Conservation (phyloP, 2,113 vertebrate species). For the pig (Sus scrofa) region DNA sequence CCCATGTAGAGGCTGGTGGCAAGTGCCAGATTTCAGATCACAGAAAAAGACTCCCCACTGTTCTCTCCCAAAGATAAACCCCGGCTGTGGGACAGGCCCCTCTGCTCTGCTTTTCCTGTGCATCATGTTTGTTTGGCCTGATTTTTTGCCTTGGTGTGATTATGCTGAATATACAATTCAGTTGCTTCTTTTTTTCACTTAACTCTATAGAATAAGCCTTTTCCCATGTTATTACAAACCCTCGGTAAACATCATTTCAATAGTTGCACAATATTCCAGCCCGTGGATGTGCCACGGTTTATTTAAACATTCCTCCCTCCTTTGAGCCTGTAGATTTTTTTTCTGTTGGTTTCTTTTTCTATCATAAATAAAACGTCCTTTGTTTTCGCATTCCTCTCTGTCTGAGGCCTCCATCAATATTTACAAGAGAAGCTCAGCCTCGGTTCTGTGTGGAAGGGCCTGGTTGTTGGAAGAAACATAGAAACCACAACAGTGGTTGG, state of each 20-base stretch:
- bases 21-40: too few relatives aligned
- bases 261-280: not conserved
- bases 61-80: not conserved
- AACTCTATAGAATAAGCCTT: constrained; percentile 64
- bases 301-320: constrained; percentile 67
- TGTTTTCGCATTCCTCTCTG: constrained; percentile 61
- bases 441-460: not conserved
- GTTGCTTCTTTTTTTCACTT: not conserved
- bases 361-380: constrained; percentile 75
- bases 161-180: constrained; percentile 59
- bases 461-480: rapidly evolving
- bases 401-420: constrained; percentile 69
- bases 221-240: constrained; percentile 72
- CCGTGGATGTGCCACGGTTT: not conserved
- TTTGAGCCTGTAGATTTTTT: not conserved
- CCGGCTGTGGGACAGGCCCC: not conserved
- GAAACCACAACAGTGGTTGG: not conserved
- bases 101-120: not conserved
- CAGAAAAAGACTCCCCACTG: not conserved
- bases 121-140: constrained; percentile 29
- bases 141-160: constrained; percentile 48
- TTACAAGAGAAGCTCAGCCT: constrained; percentile 37
- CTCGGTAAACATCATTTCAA: constrained; percentile 72
- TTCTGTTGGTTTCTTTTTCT: constrained; percentile 58
- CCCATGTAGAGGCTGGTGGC: too few relatives aligned